Conservation (phyloP, 2,797 vertebrate species). For the Lates japonicus region DNA sequence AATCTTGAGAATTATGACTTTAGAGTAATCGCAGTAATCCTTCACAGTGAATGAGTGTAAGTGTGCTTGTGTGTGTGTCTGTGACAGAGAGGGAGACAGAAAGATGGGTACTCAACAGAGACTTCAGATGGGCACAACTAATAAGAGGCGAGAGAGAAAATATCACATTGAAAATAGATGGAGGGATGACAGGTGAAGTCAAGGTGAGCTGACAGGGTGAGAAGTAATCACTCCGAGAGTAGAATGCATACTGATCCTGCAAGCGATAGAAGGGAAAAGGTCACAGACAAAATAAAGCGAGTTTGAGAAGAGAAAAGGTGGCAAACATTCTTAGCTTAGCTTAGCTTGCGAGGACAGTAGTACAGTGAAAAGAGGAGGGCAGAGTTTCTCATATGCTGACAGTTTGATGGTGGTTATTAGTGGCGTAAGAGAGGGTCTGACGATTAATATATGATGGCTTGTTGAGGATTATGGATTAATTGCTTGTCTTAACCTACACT, state of each 20-base stretch:
- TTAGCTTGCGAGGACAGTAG: slow-evolving; percentile 2
- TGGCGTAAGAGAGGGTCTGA: neutral
- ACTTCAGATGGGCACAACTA: slow-evolving; percentile 79
- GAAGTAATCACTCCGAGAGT: slow-evolving; percentile 84
- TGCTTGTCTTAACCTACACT: slow-evolving; percentile 27
- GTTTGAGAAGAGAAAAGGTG: slow-evolving; percentile 62
- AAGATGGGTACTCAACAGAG: slow-evolving; percentile 55
- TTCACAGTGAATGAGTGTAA: neutral
- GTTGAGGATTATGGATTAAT: slow-evolving; percentile 27
- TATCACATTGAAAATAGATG: slow-evolving; percentile 83
- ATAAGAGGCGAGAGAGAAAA: slow-evolving; percentile 79
- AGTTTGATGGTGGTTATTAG: slow-evolving; percentile 33
- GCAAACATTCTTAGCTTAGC: slow-evolving; percentile 44
- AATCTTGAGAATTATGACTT: neutral
- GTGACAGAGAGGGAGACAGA: slow-evolving; percentile 42
- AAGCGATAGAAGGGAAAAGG: slow-evolving; percentile 73
- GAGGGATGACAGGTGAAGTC: slow-evolving; percentile 85
- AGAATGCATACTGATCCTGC: slow-evolving; percentile 77
- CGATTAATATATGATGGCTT: slow-evolving; percentile 12
- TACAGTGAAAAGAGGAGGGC: slow-evolving; percentile 20
- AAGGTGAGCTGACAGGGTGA: slow-evolving; percentile 86
- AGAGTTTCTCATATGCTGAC: slow-evolving; percentile 34
- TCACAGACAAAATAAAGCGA: slow-evolving; percentile 70
- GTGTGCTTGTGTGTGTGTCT: slow-evolving; percentile 1
- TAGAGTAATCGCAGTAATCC: slow-evolving; percentile 16